A percentile compares a stretch with the other conserved stretches of the same genome.
Conservation (phyloP, 2,113 vertebrate species). For the Toxostoma redivivum region DNA sequence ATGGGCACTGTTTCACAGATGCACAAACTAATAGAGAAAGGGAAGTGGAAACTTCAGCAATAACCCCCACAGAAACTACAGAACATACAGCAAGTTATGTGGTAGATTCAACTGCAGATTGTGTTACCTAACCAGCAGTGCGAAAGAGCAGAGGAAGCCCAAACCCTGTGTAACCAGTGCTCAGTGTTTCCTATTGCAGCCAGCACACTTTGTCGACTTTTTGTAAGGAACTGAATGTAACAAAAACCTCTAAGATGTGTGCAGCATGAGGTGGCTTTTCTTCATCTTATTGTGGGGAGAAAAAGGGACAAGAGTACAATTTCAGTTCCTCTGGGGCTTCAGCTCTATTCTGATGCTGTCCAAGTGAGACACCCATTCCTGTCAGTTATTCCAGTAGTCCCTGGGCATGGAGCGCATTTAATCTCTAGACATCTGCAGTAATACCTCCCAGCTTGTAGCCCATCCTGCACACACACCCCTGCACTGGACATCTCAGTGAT, state of each 20-base stretch:
- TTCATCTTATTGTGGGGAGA: background rate
- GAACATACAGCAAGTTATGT: background rate
- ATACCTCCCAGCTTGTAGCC: background rate
- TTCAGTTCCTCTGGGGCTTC: background rate
- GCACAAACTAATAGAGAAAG: background rate
- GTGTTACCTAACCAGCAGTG: background rate
- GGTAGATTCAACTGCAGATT: background rate
- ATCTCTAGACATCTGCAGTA: too few species aligned
- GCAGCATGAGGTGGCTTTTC: background rate
- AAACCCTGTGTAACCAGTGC: background rate
- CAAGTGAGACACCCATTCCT: background rate
- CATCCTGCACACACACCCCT: background rate
- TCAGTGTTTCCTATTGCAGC: background rate
- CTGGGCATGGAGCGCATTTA: background rate
- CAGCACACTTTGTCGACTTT: background rate
- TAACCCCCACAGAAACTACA: background rate
- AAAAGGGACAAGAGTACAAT: background rate
- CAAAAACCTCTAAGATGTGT: accelerated
- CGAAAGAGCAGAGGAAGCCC: background rate
- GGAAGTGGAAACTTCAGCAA: background rate
- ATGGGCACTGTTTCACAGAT: background rate
- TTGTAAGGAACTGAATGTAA: background rate
- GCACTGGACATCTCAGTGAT: background rate
- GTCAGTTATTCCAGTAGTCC: accelerated
- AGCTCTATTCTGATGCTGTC: background rate